Conservation (phyloP, 1,140 invertebrate genomes). For the Bathynomus jamesi region DNA sequence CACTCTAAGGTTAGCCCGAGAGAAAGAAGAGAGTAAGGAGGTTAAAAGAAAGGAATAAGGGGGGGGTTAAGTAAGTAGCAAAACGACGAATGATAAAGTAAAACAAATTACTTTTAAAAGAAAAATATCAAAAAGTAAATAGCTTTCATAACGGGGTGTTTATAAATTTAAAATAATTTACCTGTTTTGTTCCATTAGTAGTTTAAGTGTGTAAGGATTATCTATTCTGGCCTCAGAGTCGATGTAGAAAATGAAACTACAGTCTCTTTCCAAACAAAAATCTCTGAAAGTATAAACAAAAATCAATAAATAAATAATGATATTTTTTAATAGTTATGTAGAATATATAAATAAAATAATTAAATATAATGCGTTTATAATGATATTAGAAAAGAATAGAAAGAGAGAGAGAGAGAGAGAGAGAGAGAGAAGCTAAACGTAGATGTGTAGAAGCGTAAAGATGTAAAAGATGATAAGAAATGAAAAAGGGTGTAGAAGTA, state of each 20-base stretch:
- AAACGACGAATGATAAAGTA: too few relatives aligned
- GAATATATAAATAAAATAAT: not conserved
- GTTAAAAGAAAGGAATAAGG: too few relatives aligned
- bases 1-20: too few relatives aligned
- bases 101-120: too few relatives aligned
- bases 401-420: not conserved
- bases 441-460: not conserved
- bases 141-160: too few relatives aligned
- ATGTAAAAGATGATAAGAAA: not conserved
- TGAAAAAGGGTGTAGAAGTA: too few relatives aligned
- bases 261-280: constrained; percentile 61
- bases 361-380: not conserved
- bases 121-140: too few relatives aligned
- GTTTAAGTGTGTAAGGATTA: constrained; percentile 62
- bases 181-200: constrained; percentile 68
- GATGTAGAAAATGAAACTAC: constrained; percentile 75
- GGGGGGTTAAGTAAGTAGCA: too few relatives aligned
- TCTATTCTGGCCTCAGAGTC: constrained; percentile 81
- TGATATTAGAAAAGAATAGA: not conserved
- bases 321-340: not conserved
- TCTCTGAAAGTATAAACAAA: constrained; percentile 49
- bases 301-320: not conserved
- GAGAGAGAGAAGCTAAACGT: not conserved
- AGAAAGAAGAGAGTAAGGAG: too few relatives aligned
- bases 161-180: too few relatives aligned